Evolutionary conservation across 2,113 vertebrate species (phyloP).

Genomic region (Athene noctua): DNA sequence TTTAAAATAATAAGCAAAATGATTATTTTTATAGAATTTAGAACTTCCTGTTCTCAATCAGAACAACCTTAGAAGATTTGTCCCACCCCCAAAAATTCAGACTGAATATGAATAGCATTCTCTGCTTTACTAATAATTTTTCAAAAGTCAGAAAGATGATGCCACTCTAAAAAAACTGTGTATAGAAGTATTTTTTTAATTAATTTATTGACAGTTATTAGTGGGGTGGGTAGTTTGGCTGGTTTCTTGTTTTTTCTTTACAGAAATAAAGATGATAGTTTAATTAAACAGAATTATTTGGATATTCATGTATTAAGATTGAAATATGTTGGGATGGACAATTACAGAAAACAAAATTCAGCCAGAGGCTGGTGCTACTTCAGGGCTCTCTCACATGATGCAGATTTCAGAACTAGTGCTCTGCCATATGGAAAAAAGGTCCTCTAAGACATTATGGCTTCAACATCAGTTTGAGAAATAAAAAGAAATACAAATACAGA

Average conservation of each 20-base stretch:
- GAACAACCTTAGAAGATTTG: neutral
- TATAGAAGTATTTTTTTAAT: accelerated
- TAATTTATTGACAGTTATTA: neutral
- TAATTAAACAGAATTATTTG: neutral
- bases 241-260: neutral
- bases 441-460: neutral
- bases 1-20: constrained; percentile 49
- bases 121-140: neutral
- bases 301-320: neutral
- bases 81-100: neutral
- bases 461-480: neutral
- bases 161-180: neutral
- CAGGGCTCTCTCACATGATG: accelerated
- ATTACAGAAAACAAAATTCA: neutral
- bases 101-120: neutral
- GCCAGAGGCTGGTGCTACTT: neutral
- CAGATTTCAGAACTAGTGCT: neutral
- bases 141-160: neutral
- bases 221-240: accelerated
- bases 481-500: neutral
- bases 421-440: neutral
- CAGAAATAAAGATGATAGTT: neutral
- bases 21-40: constrained; percentile 15
- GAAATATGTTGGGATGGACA: neutral
- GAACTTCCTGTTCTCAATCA: neutral